A percentile compares a stretch with the other conserved stretches of the same genome.
These are phyloP conservation scores for Orchestes rusci DNA, from an alignment of 2,888 invertebrate genomes.

Conservation along the genomic window DNA sequence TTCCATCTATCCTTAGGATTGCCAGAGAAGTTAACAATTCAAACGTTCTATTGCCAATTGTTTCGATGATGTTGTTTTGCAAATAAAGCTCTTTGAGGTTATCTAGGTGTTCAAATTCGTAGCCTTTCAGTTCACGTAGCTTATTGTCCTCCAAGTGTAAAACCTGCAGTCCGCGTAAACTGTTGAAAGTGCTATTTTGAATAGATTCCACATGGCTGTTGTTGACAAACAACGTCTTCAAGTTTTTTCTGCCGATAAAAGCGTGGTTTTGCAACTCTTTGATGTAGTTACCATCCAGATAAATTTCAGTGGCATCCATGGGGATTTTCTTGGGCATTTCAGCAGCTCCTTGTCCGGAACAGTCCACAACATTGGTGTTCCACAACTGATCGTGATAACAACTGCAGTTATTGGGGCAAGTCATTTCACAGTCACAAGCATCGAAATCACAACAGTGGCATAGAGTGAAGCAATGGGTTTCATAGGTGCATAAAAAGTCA, in stretches of 20 bases:
- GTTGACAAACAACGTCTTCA: conserved; percentile 80
- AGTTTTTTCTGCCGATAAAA: conserved; percentile 84
- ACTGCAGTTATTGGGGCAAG: conserved; percentile 87
- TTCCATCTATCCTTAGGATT: conserved; percentile 75
- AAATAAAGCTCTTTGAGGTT: conserved; percentile 75
- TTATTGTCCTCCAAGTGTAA: conserved; percentile 83
- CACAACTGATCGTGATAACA: conserved; percentile 93
- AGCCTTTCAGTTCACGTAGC: conserved; percentile 69
- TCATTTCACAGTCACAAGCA: conserved; percentile 95
- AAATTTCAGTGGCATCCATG: conserved; percentile 90
- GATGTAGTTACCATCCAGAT: conserved; percentile 85
- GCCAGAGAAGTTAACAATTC: conserved; percentile 69
- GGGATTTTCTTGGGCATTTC: conserved; percentile 82
- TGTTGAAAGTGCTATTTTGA: conserved; percentile 86
- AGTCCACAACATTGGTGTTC: conserved; percentile 89
- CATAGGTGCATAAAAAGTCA: conserved; percentile 88
- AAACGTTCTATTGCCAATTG: conserved; percentile 75
- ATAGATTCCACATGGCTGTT: conserved; percentile 76
- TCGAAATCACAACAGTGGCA: conserved; percentile 96
- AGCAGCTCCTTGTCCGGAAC: conserved; percentile 69
- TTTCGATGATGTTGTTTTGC: conserved; percentile 75
- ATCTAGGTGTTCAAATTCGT: conserved; percentile 76
- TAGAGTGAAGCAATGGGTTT: conserved; percentile 86
- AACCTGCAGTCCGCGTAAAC: conserved; percentile 68
- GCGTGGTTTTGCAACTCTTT: conserved; percentile 77